Evolutionary conservation across 2,113 vertebrate species (phyloP), one percentile per base, ranked within the genome.

Genomic region (Marmota monax): DNA sequence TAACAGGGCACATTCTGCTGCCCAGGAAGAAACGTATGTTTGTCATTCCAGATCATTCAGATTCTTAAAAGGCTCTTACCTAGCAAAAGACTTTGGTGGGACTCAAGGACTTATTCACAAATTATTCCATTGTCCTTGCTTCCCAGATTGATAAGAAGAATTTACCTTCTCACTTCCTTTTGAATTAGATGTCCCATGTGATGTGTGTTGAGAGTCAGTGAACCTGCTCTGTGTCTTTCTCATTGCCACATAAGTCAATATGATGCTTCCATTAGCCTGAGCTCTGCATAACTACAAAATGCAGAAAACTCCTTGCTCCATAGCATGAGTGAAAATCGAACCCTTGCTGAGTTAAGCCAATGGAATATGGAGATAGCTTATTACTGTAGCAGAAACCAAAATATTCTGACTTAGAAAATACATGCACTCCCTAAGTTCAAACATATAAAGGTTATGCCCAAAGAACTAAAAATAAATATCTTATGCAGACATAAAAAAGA

Each of bases 361-460:
- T 72, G 34, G 45, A 67, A 90, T 16, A 1, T 42, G 17, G 37
- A 1, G 7, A 51, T 45, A 18, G 7, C 16, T 91, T 53, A 72
- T 37, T 77, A 48, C 27, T 78, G 5, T 6, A n/a, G 48, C 16
- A 86, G 34, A 86, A 32, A 17, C 34, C 42, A 45, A 27, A 84
- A 53, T n/a, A 91, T 74, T 76, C 20, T 82, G 25, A 93, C 17
- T 87, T 84, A 90, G 6, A 58, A 51, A 92, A 85, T 48, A 94
- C 1, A 74, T 70, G 32, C 58, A 74, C 82, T 82, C 18, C 16
- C 16, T 72, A 85, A 76, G 32, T 17, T 77, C n/a, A 77, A 37
- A 78, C 37, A 45, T 77, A 23, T 51, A 17, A 67, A 65, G 7
- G 5, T 73, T 39, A 93, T 86, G 13, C 18, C 70, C 63, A 73